These are phyloP conservation scores for Karalla daura DNA, from an alignment of 2,797 vertebrate species.

Conservation along the genomic window DNA sequence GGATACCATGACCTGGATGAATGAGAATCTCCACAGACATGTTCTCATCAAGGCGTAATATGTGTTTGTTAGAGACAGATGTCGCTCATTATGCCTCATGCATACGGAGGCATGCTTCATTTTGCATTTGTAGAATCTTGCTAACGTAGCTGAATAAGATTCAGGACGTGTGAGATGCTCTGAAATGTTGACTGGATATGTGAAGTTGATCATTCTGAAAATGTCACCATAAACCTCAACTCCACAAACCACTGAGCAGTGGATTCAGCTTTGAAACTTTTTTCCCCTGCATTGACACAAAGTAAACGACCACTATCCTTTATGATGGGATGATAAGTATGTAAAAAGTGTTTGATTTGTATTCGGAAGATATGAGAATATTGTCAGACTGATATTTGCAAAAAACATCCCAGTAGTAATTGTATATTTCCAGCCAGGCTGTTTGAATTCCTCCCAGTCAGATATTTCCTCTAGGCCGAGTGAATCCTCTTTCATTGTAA, in stretches of 20 bases:
- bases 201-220: not conserved
- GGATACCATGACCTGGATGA: no score
- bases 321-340: no score
- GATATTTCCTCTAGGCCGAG: conserved; percentile 1
- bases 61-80: not conserved
- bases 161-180: not conserved
- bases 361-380: no score
- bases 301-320: not conserved
- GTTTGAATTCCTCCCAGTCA: not conserved
- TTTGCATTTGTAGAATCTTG: not conserved
- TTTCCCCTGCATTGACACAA: not conserved
- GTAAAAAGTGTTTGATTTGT: no score
- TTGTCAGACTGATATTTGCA: not conserved
- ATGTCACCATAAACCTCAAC: not conserved
- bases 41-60: not conserved
- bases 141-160: not conserved
- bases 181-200: not conserved
- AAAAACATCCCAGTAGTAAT: not conserved
- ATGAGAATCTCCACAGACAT: no score
- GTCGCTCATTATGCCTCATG: not conserved
- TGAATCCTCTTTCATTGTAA: conserved; percentile 24
- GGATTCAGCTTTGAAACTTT: not conserved
- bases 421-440: not conserved
- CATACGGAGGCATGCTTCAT: not conserved
- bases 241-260: not conserved